Evolutionary conservation across 1,140 invertebrate species (phyloP), one percentile per base, ranked within the genome.

Genomic region (Neotoxoptera formosana): DNA sequence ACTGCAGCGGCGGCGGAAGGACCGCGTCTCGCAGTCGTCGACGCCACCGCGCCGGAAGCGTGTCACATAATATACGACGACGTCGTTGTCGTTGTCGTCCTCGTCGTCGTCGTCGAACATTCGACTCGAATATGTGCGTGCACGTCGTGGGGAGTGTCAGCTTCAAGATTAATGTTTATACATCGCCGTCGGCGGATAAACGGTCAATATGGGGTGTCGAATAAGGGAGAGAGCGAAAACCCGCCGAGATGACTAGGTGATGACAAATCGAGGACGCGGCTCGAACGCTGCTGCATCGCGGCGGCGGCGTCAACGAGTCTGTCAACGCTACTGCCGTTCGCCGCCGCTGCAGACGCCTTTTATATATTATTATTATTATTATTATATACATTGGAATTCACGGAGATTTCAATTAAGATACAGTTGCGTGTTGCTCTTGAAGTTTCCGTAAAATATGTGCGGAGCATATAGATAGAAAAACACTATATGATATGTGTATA

Each of bases 201-300:
- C 88, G 88, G 48, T 89, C 48, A 89, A 89, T 56, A 25, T 88
- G 47, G 87, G 87, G 87, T 88, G 87, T 88, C 87, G 87, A 51
- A 48, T n/a, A 17, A 47, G 21, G n/a, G 48, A 34, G 48, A 11
- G 51, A 56, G 34, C 36, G 34, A 25, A 56, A 89, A 21, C 47
- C 34, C 47, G 20, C 47, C 51, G 48, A 25, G 34, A 89, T 89
- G 88, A 89, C 88, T 89, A 36, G 88, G 88, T 34, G 88, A 89
- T 89, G 88, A 89, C 88, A 89, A 89, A 89, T 89, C 88, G 51
- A 56, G 51, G 51, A 7, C 17, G 21, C 25, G 36, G 41, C 30
- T 76, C 60, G 30, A n/a, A n/a, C 2, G 20, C 20, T 21, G 51
- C 51, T 21, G 51, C 21, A 53, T 53, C 51, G 51, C 20, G 7